Base-by-base conservation (phyloP, 1,140 invertebrate genomes). In the Oscheius sp. region DNA sequence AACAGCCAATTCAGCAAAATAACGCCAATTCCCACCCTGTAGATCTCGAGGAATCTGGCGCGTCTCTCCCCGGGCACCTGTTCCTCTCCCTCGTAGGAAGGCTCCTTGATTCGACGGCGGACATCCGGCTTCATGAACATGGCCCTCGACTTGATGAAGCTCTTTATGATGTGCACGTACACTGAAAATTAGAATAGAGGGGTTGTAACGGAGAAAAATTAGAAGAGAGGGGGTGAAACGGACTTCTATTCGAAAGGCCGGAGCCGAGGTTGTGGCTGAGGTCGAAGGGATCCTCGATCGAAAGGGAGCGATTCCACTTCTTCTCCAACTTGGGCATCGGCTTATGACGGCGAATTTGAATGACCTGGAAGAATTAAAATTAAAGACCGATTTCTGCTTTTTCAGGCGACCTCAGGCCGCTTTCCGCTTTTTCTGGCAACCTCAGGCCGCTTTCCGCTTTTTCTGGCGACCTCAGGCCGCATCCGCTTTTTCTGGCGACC, bases 221-320 rank as follows among this genome's bases (percentile, higher is more conserved):
- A 18, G 15, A 23, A 45, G 42, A 45, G 42, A 45, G 23, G 23
- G 42, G 23, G 23, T 18, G 42, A 45, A 15, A 63, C 68, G 29
- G 28, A 74, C 72, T 74, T 68, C 52, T 64, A 18, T 58, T 58
- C 2, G 23, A 61, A 18, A 74, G 32, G 10, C 64, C 66, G 15
- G 68, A 55, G 2, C 64, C 65, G 4, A 74, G 29, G 63, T 74
- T 74, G 31, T 74, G 72, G n/a, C 58, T 52, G 38, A 67, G 38
- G 49, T 74, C 72, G 55, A 74, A 74, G 10, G 72, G 72, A 63
- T 74, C 72, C 35, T 74, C 72, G 15, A 74, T 35, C 31, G 64
- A 74, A 13, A 74, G 10, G 15, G 64, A 42, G 2, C 49, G 23
- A 2, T 55, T 58, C 72, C 72, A 74, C 7, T 67, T 58, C 31